Evolutionary conservation across 2,888 invertebrate species (phyloP).

Genomic region (Mimas tiliae): DNA sequence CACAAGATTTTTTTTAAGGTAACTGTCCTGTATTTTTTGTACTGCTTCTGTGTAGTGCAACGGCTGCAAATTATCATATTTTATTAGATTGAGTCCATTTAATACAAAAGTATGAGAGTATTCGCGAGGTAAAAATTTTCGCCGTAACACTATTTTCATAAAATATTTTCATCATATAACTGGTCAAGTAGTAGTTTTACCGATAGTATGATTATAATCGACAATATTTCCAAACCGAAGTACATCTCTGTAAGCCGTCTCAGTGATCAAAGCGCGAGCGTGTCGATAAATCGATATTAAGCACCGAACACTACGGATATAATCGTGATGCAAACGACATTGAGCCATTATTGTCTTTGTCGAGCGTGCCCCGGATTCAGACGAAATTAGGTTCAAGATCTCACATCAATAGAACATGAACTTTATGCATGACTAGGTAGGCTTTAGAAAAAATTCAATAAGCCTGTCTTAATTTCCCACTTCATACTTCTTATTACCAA

Average conservation of each 20-base stretch:
- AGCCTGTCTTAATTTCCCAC: slow-evolving; percentile 26
- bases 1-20: too few species aligned
- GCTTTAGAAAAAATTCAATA: slow-evolving; percentile 31
- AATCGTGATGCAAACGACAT: slow-evolving; percentile 74
- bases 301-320: slow-evolving; percentile 60
- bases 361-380: slow-evolving; percentile 70
- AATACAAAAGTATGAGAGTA: too few species aligned
- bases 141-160: too few species aligned
- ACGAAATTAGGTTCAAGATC: slow-evolving; percentile 73
- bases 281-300: slow-evolving; percentile 60
- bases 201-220: too few species aligned
- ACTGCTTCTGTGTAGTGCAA: too few species aligned
- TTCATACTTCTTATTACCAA: slow-evolving; percentile 26
- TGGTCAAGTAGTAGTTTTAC: too few species aligned
- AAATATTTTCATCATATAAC: too few species aligned
- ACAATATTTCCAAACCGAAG: background rate
- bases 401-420: slow-evolving; percentile 41
- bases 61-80: too few species aligned
- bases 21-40: too few species aligned
- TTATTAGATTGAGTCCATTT: too few species aligned
- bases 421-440: slow-evolving; percentile 31
- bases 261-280: slow-evolving; percentile 45
- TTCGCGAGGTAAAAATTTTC: too few species aligned
- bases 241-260: slow-evolving; percentile 30
- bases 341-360: slow-evolving; percentile 69